Evolutionary conservation across 2,888 invertebrate genomes (phyloP), one percentile per base, ranked within the genome.

Genomic region (Pardosa pseudoannulata): DNA sequence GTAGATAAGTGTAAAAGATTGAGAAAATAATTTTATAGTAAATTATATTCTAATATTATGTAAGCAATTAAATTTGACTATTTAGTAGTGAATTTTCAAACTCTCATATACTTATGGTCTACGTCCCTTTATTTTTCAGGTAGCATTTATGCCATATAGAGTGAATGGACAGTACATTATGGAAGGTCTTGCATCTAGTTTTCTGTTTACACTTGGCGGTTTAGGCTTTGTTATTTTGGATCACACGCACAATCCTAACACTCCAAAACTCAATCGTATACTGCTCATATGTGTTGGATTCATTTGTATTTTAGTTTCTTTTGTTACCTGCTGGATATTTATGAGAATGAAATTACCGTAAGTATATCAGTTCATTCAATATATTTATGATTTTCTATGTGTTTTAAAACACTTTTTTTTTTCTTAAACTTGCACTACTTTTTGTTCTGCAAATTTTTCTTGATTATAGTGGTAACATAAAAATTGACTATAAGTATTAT

Each of bases 151-250:
- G 98, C 98, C 98, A 0, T 98, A 98, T 91, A 93, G 99, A 89
- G 98, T 99, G 0, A 99, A 99, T 92, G 99, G 99, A 0, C 99
- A 99, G 91, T 99, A 99, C 91, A 99, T 99, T 80, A 98, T 99
- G 98, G 99, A 99, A 93, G 99, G 99, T 0, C 92, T 99, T 88
- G 98, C 98, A 0, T 97, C 98, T 13, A 98, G 98, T 92, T 99
- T 99, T 91, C 94, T 99, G 28, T 99, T 99, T 92, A 97, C 98
- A 0, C 93, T 98, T 87, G 99, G 99, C 64, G 98, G 98, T 0
- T 92, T 99, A 36, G 99, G 99, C 7, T 98, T 99, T 92, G 97
- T 99, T 28, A 96, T 99, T 87, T 93, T 99, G 88, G 99, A 99
- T 92, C 96, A 97, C 90, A 98, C 98, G 0, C 97, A 97, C 91